These are phyloP conservation scores for Nebria brevicollis DNA, from an alignment of 2,888 invertebrate species.

Conservation along the genomic window DNA sequence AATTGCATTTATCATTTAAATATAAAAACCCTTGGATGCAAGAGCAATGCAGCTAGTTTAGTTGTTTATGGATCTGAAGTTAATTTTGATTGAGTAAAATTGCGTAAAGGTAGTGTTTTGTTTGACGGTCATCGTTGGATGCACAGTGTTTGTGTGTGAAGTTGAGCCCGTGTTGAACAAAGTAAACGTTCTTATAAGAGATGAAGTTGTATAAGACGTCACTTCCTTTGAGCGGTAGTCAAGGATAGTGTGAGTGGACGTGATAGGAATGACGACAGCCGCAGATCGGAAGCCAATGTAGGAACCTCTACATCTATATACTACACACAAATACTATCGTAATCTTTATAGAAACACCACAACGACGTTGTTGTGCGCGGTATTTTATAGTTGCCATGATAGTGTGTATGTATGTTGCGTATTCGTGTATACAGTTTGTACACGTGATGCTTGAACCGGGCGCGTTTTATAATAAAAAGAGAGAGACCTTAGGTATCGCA, in stretches of 20 bases:
- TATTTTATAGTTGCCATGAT: not conserved
- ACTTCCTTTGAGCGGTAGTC: slow-evolving; percentile 45
- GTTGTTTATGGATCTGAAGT: too few species aligned
- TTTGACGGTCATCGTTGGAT: not conserved
- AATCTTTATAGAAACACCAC: slow-evolving; percentile 3
- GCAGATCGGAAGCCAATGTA: slow-evolving; percentile 20
- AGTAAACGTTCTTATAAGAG: slow-evolving; percentile 9
- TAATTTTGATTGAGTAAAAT: too few species aligned
- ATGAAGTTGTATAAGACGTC: slow-evolving; percentile 35
- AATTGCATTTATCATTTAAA: too few species aligned
- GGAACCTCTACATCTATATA: not conserved
- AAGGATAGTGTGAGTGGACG: slow-evolving; percentile 42
- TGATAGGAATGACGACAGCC: slow-evolving; percentile 18
- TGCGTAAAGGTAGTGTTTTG: not conserved
- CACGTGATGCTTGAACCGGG: not conserved
- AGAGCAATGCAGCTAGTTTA: too few species aligned
- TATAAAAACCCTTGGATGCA: too few species aligned
- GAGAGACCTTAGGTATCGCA: not conserved
- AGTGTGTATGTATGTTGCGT: not conserved
- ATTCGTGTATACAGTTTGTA: not conserved
- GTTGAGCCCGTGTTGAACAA: not conserved
- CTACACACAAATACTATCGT: not conserved
- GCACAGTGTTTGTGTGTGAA: not conserved
- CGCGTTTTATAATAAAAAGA: not conserved
- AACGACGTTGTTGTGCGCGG: not conserved